Evolutionary conservation across 2,888 invertebrate genomes (phyloP), one percentile per base, ranked within the genome.

Genomic region (Caradrina kadenii): DNA sequence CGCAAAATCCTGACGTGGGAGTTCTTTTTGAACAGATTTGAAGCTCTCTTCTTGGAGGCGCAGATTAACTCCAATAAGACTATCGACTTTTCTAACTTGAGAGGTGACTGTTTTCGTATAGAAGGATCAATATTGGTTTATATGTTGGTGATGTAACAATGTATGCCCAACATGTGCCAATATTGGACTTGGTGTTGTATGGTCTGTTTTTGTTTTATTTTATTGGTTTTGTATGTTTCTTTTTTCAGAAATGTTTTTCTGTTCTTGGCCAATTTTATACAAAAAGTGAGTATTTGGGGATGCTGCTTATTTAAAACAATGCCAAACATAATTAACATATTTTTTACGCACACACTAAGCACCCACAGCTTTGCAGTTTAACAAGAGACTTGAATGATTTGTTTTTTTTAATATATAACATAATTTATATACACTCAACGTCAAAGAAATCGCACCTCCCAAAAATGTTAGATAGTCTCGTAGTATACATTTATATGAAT

Each of bases 1-100:
- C 96, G 99, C 56, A 97, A 97, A 86, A 98, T 99, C 71, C 96
- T 99, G 19, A 97, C 98, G 0, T 99, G 99, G 99, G 99, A 99
- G 79, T 99, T 99, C 96, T 99, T 99, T 93, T 96, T 99, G 31
- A 98, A 99, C 91, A 86, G 95, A 17, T 99, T 99, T 91, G 99
- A 99, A 90, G 98, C 99, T 0, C 94, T 99, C 6, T 98, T 99
- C 86, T 95, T 99, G 42, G 99, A 99, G 93, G 99, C 99, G 0
- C 99, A 99, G 96, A 97, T 99, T 49, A 98, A 97, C 90, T 95
- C 98, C 79, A 98, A 98, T 89, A 98, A 97, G 93, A 96, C 97
- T 22, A 98, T 98, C 5, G 99, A 99, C 85, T 97, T 98, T 73
- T 96, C 98, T 0, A 98, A 97, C 89, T 96, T 98, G 60, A 96